phyloP scores from a whole-genome alignment of 2,113 vertebrate species.

The Megaceryle maxima region DNA sequence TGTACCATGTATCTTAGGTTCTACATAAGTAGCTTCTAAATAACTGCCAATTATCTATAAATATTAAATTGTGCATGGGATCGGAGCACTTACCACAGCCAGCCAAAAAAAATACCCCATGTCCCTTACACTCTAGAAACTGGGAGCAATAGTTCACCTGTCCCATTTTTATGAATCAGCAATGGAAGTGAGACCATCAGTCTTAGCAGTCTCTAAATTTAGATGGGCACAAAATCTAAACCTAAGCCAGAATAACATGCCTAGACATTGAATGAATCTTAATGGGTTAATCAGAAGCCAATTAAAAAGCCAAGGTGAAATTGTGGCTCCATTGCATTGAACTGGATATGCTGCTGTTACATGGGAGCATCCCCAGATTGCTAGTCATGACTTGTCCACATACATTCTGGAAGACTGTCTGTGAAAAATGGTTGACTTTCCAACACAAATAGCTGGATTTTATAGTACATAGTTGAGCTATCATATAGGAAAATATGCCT shows the following conservation, averaged over 20 bases:
- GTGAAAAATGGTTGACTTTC: neutral
- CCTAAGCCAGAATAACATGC: neutral
- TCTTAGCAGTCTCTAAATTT: neutral
- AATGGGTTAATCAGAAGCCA: neutral
- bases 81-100: neutral
- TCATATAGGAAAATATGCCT: neutral
- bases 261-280: neutral
- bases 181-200: neutral
- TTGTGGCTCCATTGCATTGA: neutral
- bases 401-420: neutral
- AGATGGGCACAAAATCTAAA: neutral
- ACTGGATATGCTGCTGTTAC: neutral
- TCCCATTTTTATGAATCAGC: neutral
- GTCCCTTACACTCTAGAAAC: neutral
- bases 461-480: neutral
- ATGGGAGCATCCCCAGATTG: neutral
- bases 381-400: neutral
- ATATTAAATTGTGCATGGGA: neutral
- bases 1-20: neutral
- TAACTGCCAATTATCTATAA: neutral
- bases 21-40: neutral
- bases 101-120: fast-evolving
- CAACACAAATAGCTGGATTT: neutral
- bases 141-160: neutral
- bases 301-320: neutral